These are phyloP conservation scores for Grus americana DNA, from an alignment of 2,113 vertebrate genomes.

Conservation along the genomic window DNA sequence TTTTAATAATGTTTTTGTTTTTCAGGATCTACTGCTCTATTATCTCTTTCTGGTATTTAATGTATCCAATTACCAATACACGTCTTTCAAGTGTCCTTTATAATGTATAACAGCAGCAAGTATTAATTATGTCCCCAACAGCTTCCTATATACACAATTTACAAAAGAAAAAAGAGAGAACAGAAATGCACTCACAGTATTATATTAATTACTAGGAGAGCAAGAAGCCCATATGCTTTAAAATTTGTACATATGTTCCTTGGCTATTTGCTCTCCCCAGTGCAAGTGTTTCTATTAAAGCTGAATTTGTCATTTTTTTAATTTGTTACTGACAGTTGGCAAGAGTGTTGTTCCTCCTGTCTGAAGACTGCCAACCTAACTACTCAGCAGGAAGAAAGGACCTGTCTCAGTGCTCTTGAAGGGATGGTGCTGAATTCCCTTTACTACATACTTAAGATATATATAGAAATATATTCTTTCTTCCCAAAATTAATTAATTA, in stretches of 20 bases:
- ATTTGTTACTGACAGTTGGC: conserved; percentile 35
- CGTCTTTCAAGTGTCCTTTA: conserved; percentile 4
- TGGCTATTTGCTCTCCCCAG: conserved; percentile 20
- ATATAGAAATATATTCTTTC: background rate
- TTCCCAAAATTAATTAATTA: background rate
- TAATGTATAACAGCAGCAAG: background rate
- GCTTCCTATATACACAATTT: background rate
- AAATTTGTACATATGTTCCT: conserved; percentile 50
- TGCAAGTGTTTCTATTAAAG: conserved; percentile 32
- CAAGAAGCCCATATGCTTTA: conserved; percentile 62
- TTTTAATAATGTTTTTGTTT: background rate
- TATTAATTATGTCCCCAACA: conserved; percentile 5
- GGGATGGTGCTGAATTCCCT: background rate
- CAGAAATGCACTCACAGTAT: conserved; percentile 31
- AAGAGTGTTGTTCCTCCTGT: background rate
- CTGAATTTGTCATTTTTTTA: conserved; percentile 39
- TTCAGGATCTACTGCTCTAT: background rate
- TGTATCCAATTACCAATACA: background rate
- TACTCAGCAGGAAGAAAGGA: conserved; percentile 1
- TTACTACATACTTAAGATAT: background rate
- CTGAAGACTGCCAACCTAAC: conserved; percentile 16
- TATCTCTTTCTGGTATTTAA: background rate
- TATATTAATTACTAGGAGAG: conserved; percentile 66
- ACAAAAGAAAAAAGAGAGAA: background rate
- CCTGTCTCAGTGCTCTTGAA: background rate